Evolutionary conservation across 2,113 vertebrate species (phyloP).

Genomic region (Nettapus auritus): DNA sequence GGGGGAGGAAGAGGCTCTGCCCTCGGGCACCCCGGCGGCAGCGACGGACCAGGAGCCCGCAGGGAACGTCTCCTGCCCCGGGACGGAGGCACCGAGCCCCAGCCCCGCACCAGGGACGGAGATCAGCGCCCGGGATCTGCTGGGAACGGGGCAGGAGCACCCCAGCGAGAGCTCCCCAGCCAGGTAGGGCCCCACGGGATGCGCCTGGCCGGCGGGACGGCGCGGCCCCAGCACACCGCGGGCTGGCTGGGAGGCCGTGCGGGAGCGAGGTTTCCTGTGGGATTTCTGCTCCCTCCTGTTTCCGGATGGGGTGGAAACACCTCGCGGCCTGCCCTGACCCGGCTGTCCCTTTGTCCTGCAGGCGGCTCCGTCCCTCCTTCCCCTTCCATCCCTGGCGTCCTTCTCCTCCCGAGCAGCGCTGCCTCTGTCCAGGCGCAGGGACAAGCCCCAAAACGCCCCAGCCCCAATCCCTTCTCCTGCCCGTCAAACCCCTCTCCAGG

Average conservation of each 20-base stretch:
- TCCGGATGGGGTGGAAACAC: constrained; percentile 34
- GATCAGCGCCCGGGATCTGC: rapidly evolving
- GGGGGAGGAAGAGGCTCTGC: neutral
- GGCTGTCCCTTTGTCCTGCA: neutral
- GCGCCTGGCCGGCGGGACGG: neutral
- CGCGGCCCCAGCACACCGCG: rapidly evolving
- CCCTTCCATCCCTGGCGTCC: neutral
- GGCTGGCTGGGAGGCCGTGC: neutral
- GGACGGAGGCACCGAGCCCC: rapidly evolving
- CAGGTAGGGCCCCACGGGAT: constrained; percentile 32
- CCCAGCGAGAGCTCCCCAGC: neutral
- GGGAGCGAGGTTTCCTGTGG: constrained; percentile 45
- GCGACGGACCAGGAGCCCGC: neutral
- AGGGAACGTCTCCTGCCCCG: neutral
- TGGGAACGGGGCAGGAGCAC: neutral
- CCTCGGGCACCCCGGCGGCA: neutral
- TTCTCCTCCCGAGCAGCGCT: rapidly evolving
- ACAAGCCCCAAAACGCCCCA: rapidly evolving
- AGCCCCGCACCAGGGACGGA: neutral
- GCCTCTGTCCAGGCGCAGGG: neutral
- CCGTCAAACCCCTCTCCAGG: neutral
- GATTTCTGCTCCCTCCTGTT: constrained; percentile 40
- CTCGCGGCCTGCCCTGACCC: neutral
- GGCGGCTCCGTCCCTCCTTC: neutral
- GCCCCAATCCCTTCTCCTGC: neutral